Evolutionary conservation across 2,797 vertebrate genomes (phyloP).

Genomic region (Sciurus vulgaris): DNA sequence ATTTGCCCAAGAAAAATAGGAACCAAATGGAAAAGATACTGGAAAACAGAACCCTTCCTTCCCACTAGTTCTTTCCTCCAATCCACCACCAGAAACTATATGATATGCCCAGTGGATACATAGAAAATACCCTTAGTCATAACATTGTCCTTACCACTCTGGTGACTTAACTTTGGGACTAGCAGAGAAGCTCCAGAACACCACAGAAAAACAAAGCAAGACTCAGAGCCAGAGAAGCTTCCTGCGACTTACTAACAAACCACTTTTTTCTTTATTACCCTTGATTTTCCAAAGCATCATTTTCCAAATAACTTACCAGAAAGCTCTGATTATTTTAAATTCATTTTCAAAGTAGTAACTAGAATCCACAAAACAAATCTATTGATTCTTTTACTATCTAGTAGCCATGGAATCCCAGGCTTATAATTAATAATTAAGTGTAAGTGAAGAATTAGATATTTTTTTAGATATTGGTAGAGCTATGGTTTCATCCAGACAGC

Average conservation of each 20-base stretch:
- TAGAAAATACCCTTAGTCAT: not conserved
- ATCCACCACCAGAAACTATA: not conserved
- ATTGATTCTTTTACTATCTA: not conserved
- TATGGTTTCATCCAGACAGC: not conserved
- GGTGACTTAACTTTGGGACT: not conserved
- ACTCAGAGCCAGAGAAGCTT: not conserved
- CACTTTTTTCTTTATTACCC: not conserved
- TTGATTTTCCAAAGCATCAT: not conserved
- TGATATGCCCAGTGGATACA: not conserved
- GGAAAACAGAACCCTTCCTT: conserved; percentile 65
- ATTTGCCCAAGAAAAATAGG: conserved; percentile 12
- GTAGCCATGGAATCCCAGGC: not conserved
- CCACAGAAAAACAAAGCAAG: not conserved
- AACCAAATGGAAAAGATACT: not conserved
- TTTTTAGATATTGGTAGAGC: not conserved
- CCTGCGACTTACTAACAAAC: not conserved
- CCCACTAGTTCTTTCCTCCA: conserved; percentile 50
- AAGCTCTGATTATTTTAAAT: not conserved
- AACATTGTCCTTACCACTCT: not conserved
- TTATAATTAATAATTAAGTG: not conserved
- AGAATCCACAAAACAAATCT: not conserved
- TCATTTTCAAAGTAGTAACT: not conserved
- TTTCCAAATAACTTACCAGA: conserved; percentile 40
- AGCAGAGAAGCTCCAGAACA: not conserved
- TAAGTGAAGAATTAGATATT: conserved; percentile 23